phyloP scores from a whole-genome alignment of 2,888 invertebrate species.

The Troilus luridus region DNA sequence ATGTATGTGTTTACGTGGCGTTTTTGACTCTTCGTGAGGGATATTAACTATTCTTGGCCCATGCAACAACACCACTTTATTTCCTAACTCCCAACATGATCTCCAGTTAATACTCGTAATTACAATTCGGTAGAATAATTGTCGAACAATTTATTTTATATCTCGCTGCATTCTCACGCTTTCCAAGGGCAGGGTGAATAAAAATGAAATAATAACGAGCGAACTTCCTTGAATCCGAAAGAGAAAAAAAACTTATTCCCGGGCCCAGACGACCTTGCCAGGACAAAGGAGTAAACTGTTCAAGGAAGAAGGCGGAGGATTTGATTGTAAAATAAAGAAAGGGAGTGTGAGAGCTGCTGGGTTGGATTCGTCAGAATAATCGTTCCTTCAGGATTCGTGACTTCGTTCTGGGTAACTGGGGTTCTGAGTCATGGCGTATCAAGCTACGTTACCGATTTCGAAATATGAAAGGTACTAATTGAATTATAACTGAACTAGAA shows the following conservation, averaged over 20 bases:
- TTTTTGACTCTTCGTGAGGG: background rate
- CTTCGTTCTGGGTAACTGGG: background rate
- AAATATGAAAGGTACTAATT: background rate
- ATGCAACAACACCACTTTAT: background rate
- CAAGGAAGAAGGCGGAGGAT: background rate
- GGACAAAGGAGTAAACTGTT: background rate
- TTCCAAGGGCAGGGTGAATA: background rate
- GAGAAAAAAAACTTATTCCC: background rate
- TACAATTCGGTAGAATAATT: background rate
- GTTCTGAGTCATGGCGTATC: background rate
- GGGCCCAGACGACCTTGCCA: background rate
- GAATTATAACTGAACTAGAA: background rate
- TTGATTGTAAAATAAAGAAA: background rate
- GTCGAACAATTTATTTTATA: background rate
- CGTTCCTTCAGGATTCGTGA: background rate
- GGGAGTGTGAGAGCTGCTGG: background rate
- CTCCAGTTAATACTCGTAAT: background rate
- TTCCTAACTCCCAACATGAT: background rate
- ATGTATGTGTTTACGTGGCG: background rate
- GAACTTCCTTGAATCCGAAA: background rate
- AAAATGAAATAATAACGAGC: constrained; percentile 7
- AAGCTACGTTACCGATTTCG: background rate
- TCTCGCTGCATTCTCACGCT: background rate
- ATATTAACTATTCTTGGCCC: background rate
- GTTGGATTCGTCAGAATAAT: background rate